Base-by-base conservation (phyloP, 2,888 invertebrate genomes). In the Gerris lacustris region DNA sequence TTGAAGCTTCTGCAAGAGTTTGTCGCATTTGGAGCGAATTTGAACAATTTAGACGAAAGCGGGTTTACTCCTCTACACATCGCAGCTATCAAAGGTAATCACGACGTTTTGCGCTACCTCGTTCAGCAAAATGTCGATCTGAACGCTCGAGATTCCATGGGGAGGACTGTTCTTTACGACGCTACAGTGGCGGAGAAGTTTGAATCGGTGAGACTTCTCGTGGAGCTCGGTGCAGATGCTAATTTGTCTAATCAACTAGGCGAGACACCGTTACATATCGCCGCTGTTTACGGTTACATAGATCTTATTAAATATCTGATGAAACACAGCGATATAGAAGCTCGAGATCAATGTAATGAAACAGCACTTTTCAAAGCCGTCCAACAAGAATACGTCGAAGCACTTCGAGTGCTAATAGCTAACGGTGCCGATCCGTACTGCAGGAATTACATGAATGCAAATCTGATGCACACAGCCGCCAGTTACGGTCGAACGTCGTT, bases 61-160 rank as follows among this genome's bases (percentile, higher is more conserved):
- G 64, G 43, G 11, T 47, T 63, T 11, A 63, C 64, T 11, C 63
- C 69, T 44, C 63, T 69, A 6, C 63, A 69, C 43, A 18, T 69
- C 31, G 69, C 69, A 45, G 69, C 69, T 6, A 62, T 63, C 43
- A 64, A 44, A 63, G 69, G 69, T 11, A 63, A 64, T 45, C 6
- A 63, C n/a, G 69, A 69, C 43, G 66, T 69, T 2, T 47, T 64
- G n/a, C 6, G 66, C 15, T 15, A 15, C 45, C 69, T 69, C 6
- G 44, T 69, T n/a, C 45, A 44, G 7, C 44, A 63, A 11, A 66
- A 66, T 6, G 18, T 44, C 44, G 15, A 44, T 17, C n/a, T 63
- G 4, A 66, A 69, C 17, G 47, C 18, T n/a, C 44, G 47, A 64
- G 63, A 63, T 47, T 43, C 31, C 6, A 44, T 31, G 9, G 69